These are phyloP conservation scores for Cuculus canorus DNA, from an alignment of 2,797 vertebrate species.

Conservation along the genomic window DNA sequence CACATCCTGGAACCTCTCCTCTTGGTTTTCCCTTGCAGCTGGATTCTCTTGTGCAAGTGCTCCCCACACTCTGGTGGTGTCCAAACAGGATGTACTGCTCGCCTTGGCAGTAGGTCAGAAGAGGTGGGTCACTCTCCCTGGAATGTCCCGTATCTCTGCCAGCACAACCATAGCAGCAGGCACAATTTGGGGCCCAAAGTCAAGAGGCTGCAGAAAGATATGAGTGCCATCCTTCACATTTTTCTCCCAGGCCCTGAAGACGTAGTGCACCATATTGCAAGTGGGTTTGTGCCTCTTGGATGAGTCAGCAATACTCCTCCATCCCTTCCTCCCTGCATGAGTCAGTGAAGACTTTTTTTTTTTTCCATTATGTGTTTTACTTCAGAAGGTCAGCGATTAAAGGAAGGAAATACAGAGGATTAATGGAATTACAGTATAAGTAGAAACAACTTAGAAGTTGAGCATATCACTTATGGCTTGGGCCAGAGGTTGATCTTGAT, in stretches of 20 bases:
- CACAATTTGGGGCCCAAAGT: background rate
- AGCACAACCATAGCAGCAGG: background rate
- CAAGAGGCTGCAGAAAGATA: background rate
- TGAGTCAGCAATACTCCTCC: constrained; percentile 61
- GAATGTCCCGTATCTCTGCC: background rate
- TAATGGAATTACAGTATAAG: background rate
- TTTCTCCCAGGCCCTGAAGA: background rate
- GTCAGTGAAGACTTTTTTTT: constrained; percentile 18
- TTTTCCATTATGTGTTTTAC: background rate
- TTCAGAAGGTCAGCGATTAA: constrained; percentile 10
- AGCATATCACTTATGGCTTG: background rate
- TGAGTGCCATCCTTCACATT: background rate
- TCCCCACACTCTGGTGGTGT: background rate
- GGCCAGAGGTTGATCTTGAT: background rate
- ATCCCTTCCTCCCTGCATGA: constrained; percentile 26
- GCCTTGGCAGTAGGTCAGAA: background rate
- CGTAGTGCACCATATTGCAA: constrained; percentile 35
- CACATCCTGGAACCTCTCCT: background rate
- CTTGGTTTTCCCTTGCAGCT: background rate
- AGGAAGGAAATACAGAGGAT: background rate
- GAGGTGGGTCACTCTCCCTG: background rate
- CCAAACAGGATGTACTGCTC: rapidly evolving
- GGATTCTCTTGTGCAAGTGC: background rate
- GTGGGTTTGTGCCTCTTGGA: constrained; percentile 25
- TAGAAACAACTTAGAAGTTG: background rate